Conservation (phyloP, 2,113 vertebrate genomes). For the Rafetus swinhoei region DNA sequence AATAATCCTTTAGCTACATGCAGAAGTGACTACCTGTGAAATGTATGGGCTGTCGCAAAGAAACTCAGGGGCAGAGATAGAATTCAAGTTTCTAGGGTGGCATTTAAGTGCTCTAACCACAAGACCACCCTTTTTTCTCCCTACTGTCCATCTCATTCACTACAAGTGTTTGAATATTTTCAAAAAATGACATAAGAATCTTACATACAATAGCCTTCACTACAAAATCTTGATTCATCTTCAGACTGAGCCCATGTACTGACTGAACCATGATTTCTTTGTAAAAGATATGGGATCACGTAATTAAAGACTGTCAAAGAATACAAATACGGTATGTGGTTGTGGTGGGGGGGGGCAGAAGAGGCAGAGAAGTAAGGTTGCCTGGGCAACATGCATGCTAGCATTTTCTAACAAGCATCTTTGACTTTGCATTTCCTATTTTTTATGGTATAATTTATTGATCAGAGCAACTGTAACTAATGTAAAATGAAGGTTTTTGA, state of each 20-base stretch:
- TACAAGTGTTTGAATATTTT: background rate
- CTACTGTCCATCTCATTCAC: background rate
- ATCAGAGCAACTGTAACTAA: background rate
- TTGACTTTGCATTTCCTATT: background rate
- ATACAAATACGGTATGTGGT: background rate
- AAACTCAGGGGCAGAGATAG: background rate
- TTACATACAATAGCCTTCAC: background rate
- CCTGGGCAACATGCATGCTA: background rate
- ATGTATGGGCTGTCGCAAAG: background rate
- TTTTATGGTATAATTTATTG: background rate
- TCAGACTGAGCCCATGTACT: background rate
- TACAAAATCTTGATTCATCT: background rate
- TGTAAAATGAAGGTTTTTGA: background rate
- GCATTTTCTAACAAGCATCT: background rate
- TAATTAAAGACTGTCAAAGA: background rate
- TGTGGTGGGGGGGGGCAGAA: background rate
- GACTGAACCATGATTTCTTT: background rate
- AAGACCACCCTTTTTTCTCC: background rate
- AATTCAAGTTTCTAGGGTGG: background rate
- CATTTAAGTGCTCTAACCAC: background rate
- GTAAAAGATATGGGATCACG: background rate
- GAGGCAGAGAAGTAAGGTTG: background rate
- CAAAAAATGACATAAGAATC: background rate
- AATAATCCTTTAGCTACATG: background rate
- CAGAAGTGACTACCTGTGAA: background rate